Evolutionary conservation across 1,140 invertebrate species (phyloP), one percentile per base, ranked within the genome.

Genomic region (Olivierus martensii): DNA sequence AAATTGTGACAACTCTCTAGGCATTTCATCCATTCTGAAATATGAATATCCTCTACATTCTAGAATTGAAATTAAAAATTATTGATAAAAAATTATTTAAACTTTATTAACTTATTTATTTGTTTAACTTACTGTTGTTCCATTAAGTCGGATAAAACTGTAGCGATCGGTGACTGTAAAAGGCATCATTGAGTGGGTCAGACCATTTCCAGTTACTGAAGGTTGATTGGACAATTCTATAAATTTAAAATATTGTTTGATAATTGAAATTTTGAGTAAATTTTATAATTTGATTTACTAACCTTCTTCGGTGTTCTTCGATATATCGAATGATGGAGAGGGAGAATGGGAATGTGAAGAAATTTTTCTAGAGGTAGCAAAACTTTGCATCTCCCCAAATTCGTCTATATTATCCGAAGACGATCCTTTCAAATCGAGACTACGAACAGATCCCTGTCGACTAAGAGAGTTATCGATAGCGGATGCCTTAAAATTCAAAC

Each of bases 11-110:
- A 77, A 46, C 71, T 73, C 61, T 74, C 68, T 63, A 80, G 70
- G 59, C 77, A 79, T 42, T 73, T 70, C 56, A 72, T 71, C 78
- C 78, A 79, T 58, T 77, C 74, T 58, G 69, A 73, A 62, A 68
- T 71, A 70, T 69, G 75, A 21, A 61, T 62, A 47, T 70, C 67
- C 22, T 55, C 51, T 19, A 52, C 57, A 37, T 57, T 52, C 18
- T 28, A 28, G 9, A 28, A n/a, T n/a, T 28, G 9, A 28, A 6
- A 28, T 6, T 6, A 28, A 28, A 28, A 28, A 28, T 28, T 28
- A 2, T 28, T 9, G 9, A 28, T 0, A 28, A 28, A 28, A 28
- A 28, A 28, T 4, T 28, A 28, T 28, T 28, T 28, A 28, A 28
- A 28, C 9, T 28, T n/a, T n/a, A n/a, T n/a, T n/a, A n/a, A n/a